phyloP scores from a whole-genome alignment of 2,113 vertebrate species.

The Canis aureus region DNA sequence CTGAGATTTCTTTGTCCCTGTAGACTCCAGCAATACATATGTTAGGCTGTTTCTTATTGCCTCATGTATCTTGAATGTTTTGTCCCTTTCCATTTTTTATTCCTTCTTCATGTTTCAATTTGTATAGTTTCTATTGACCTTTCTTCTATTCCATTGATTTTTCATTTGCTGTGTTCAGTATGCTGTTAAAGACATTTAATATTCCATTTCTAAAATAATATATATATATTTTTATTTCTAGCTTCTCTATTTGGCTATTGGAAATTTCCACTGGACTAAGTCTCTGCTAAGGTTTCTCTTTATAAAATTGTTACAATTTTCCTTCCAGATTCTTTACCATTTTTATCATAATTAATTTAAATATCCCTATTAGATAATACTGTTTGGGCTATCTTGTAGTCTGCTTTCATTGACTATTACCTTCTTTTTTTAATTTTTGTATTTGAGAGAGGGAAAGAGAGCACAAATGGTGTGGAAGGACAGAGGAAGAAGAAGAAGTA shows the following conservation, averaged over 20 bases:
- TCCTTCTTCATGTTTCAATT: neutral
- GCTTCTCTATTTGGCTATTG: neutral
- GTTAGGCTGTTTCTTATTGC: neutral
- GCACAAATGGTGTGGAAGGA: neutral
- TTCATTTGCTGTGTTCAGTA: neutral
- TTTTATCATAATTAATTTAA: neutral
- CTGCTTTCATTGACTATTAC: neutral
- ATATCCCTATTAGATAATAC: neutral
- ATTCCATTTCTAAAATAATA: neutral
- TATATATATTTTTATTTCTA: neutral
- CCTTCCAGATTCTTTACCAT: neutral
- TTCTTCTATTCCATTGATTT: neutral
- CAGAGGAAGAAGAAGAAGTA: neutral
- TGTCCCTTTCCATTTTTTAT: neutral
- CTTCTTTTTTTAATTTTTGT: neutral
- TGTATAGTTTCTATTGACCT: neutral
- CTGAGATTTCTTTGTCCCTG: neutral
- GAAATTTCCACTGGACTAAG: neutral
- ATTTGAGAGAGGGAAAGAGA: neutral
- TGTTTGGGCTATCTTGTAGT: neutral
- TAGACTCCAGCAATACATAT: neutral
- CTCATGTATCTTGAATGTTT: neutral
- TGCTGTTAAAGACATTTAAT: neutral
- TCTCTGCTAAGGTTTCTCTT: neutral
- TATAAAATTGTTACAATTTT: neutral